Evolutionary conservation across 2,888 invertebrate species (phyloP).

Genomic region (Eupithecia abbreviata): DNA sequence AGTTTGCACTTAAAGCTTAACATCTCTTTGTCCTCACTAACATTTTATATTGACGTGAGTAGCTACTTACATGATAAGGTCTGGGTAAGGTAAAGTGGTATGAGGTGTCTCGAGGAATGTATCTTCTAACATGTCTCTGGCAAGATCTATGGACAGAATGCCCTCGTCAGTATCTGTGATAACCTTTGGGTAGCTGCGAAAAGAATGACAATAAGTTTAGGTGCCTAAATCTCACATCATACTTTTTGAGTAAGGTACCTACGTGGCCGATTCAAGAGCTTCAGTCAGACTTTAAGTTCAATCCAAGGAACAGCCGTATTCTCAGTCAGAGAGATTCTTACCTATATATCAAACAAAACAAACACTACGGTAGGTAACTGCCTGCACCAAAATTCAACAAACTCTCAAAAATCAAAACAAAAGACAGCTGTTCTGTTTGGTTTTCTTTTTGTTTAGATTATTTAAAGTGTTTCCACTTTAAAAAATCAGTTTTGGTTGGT

Average conservation of each 20-base stretch:
- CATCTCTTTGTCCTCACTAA: not conserved
- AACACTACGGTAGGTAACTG: not conserved
- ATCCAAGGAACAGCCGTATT: not conserved
- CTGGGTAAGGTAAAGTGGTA: slow-evolving; percentile 59
- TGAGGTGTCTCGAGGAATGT: slow-evolving; percentile 69
- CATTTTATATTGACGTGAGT: not conserved
- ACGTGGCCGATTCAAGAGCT: too few species aligned
- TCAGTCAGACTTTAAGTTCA: not conserved
- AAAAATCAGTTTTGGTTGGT: not conserved
- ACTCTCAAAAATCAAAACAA: not conserved
- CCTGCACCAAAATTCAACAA: not conserved
- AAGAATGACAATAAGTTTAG: not conserved
- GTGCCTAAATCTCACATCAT: not conserved
- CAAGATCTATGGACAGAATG: slow-evolving; percentile 67
- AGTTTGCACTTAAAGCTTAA: not conserved
- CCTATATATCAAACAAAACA: not conserved
- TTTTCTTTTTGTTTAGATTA: not conserved
- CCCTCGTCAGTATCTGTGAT: slow-evolving; percentile 57
- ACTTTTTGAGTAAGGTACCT: not conserved
- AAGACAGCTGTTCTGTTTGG: not conserved
- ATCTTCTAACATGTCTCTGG: slow-evolving; percentile 65
- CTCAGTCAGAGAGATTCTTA: not conserved
- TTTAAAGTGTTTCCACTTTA: not conserved
- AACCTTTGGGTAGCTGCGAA: slow-evolving; percentile 34
- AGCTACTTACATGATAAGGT: slow-evolving; percentile 58